Evolutionary conservation across 2,113 vertebrate genomes (phyloP), one percentile per base, ranked within the genome.

Genomic region (Synodontis membranacea): DNA sequence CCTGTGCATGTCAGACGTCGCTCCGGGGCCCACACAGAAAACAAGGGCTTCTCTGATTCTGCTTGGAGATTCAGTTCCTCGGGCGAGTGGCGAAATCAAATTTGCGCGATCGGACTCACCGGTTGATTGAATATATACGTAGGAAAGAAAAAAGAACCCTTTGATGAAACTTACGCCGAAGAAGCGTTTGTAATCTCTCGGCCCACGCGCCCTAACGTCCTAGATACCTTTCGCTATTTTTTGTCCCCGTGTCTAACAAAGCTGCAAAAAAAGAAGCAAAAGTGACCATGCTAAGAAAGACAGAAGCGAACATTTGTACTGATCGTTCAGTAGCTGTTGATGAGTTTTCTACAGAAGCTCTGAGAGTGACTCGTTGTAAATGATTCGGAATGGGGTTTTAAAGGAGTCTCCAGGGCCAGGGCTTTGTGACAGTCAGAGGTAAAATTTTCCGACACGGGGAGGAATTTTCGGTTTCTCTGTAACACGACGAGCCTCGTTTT

Each of bases 21-120:
- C 92, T 93, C 72, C 44, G 0, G 91, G 93, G 91, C 90, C 90
- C 90, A 91, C 64, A 50, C 46, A 66, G 81, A 75, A 92, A 87
- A 93, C 92, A 92, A 92, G 91, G 91, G 89, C 89, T 88, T 89
- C 86, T 90, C 88, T 91, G 83, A 37, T 52, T 86, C 91, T 62
- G 89, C 80, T 86, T 79, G 23, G 74, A 85, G 85, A 88, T 86
- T 86, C 11, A 70, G 90, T 79, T 94, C 92, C 91, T 87, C 89
- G 80, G 91, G 90, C 92, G 87, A 93, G 92, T 72, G 25, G 54
- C 89, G 84, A 93, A 94, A 94, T 95, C 92, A 87, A 93, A 94
- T 94, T 91, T 92, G 92, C 93, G 90, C 91, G 91, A 93, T 90
- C 93, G 91, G 88, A 91, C 89, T 91, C 86, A 75, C 52, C 21